Percentiles rank a stretch among this genome's conserved stretches.
These are phyloP conservation scores for Polypedilum vanderplanki DNA, from an alignment of 1,140 invertebrate species.

Conservation along the genomic window DNA sequence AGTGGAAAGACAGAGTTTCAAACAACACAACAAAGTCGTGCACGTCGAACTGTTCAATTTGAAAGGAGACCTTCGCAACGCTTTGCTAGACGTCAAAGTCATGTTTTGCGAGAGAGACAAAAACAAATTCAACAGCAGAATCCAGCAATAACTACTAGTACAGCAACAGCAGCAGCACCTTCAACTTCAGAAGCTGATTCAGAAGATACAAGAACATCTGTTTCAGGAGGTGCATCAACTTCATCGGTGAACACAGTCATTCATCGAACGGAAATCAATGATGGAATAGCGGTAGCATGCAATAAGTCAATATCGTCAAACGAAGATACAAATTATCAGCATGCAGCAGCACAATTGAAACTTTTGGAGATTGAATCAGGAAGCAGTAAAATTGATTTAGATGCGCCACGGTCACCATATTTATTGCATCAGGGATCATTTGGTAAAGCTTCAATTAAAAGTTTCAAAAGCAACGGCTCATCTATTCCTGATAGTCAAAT, in stretches of 20 bases:
- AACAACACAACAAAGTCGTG: slow-evolving; percentile 80
- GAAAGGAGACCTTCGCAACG: slow-evolving; percentile 93
- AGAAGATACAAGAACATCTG: slow-evolving; percentile 33
- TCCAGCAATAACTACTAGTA: slow-evolving; percentile 26
- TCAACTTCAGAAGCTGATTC: slow-evolving; percentile 18
- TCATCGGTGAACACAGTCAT: slow-evolving; percentile 37
- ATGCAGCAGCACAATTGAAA: neutral
- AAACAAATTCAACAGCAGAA: slow-evolving; percentile 45
- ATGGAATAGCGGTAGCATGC: slow-evolving; percentile 34
- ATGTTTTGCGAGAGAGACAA: slow-evolving; percentile 68
- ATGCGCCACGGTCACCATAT: neutral
- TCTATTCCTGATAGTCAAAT: slow-evolving; percentile 50
- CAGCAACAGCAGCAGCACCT: slow-evolving; percentile 44
- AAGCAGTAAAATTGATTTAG: neutral
- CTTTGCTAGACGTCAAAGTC: slow-evolving; percentile 83
- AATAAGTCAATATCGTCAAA: slow-evolving; percentile 32
- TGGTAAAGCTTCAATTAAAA: slow-evolving; percentile 44
- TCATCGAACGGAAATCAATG: slow-evolving; percentile 42
- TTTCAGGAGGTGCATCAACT: slow-evolving; percentile 29
- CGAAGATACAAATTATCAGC: slow-evolving; percentile 16
- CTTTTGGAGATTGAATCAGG: neutral
- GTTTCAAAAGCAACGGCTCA: slow-evolving; percentile 46
- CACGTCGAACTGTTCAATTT: slow-evolving; percentile 85
- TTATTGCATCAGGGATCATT: slow-evolving; percentile 40
- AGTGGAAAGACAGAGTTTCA: slow-evolving; percentile 94